Evolutionary conservation across 2,888 invertebrate genomes (phyloP), one percentile per base, ranked within the genome.

Genomic region (Adela reaumurella): DNA sequence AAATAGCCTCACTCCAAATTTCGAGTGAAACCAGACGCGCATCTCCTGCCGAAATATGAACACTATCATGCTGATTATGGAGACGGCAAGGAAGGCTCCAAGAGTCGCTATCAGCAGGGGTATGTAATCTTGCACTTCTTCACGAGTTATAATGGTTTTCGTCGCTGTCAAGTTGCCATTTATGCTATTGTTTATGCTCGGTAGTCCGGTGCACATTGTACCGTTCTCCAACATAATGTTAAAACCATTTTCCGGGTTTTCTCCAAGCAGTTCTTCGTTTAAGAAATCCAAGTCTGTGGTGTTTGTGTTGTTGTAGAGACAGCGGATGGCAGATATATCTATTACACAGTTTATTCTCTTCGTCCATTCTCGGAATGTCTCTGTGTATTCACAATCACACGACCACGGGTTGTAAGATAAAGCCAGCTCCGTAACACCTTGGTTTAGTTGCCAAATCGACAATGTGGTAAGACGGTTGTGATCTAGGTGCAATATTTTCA

Each of bases 1-100:
- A 65, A 89, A 90, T 53, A 92, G 73, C 56, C 92, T 81, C 49
- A 92, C 84, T 35, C 92, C 92, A 68, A 89, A 92, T 58, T 86
- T 86, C 47, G 90, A 86, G 72, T 90, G 89, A 58, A 89, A 85
- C 90, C 90, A 91, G 53, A 92, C 88, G 61, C 89, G 82, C 73
- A 92, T 83, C 69, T 89, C 89, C 70, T 90, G 88, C 53, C 92
- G 81, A 68, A 88, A 92, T 60, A 89, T 83, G 63, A 90, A 90
- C 46, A 86, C 74, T 48, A 89, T 68, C 62, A 90, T 74, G 54
- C 85, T 85, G 49, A 87, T 63, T 49, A 89, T 72, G 51, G 88
- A 78, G 48, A 91, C 78, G 43, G 88, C 68, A 54, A 89, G 76
- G 58, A 90, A 85, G 43, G 84, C 83, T 47, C 85, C 86, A 20